Percentiles rank a stretch among this genome's conserved stretches.
Evolutionary conservation across 2,113 vertebrate species (phyloP).

Genomic region (Sander vitreus): DNA sequence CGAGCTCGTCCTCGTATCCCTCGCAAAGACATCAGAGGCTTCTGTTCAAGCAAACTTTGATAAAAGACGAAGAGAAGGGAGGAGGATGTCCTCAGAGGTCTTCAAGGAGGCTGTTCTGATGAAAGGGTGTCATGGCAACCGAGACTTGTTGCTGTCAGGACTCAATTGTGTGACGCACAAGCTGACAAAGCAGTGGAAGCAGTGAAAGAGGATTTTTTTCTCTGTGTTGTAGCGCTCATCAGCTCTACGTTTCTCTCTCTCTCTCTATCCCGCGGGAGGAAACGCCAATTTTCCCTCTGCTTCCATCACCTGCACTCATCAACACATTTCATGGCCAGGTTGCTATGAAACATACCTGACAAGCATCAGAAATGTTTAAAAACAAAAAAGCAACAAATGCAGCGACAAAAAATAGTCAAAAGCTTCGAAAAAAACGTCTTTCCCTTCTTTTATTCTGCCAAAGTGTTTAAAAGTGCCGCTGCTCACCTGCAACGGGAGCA

Average conservation of each 20-base stretch:
- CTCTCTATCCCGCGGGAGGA: background rate
- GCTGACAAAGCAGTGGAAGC: constrained; percentile 19
- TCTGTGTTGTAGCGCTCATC: background rate
- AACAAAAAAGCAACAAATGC: too few relatives aligned
- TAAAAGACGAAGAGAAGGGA: background rate
- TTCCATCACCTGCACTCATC: background rate
- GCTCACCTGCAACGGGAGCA: too few relatives aligned
- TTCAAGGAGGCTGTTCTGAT: constrained; percentile 15
- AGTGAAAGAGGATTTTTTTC: background rate
- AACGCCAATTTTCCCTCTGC: background rate
- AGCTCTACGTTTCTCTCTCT: background rate
- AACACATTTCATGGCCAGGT: background rate
- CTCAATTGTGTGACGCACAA: constrained; percentile 3
- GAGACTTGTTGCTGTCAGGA: constrained; percentile 23
- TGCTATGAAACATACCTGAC: background rate
- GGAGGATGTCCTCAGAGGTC: constrained; percentile 7
- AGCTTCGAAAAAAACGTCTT: too few relatives aligned
- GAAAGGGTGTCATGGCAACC: constrained; percentile 55
- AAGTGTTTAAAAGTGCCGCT: too few relatives aligned
- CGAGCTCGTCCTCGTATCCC: background rate
- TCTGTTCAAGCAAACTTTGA: background rate
- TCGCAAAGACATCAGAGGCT: constrained; percentile 9
- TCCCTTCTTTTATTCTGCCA: too few relatives aligned
- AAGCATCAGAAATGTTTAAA: too few relatives aligned
- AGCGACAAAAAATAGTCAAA: too few relatives aligned